Base-by-base conservation (phyloP, 2,888 invertebrate genomes). In the Poecilobothrus nobilitatus region DNA sequence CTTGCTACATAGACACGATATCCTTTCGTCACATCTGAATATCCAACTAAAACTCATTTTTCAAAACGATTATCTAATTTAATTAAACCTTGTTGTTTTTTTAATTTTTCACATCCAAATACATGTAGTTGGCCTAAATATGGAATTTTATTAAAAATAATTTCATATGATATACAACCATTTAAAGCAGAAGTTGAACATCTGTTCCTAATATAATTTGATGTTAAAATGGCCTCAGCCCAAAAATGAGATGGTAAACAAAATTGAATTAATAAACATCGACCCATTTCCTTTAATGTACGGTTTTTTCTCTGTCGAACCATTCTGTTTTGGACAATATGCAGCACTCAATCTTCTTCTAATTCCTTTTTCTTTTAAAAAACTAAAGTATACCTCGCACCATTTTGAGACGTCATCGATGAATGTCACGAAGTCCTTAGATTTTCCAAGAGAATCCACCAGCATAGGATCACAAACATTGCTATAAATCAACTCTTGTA, bases 241-340 rank as follows among this genome's bases (percentile, higher is more conserved):
- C 73, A 73, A 34, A 72, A 68, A 21, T 70, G 41, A 41, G 68
- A 75, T 75, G 15, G 73, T 8, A 75, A 65, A n/a, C 68, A 68
- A 18, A 71, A 68, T 33, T 74, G 67, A 1, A 69, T 44, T 21
- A 78, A 44, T 71, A 78, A 73, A 20, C 72, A 70, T 22, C 76
- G 70, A 7, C 74, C 74, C 44, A 70, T 70, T 62, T 76, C 74
- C 27, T 75, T 41, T 21, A 69, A 37, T 15, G 67, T 68, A 21
- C 69, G 15, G 34, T 69, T 70, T 6, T 10, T 34, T 3, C 69
- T 70, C 68, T 1, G 67, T 66, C 1, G 69, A 64, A 18, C 70
- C 70, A n/a, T 69, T 70, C 53, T 70, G 68, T 22, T 70, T 67
- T 5, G 67, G 68, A 5, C 65, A 65, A 53, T 70, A 66, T 22